These are phyloP conservation scores for Mus spicilegus DNA, from an alignment of 2,113 vertebrate genomes.

Conservation along the genomic window DNA sequence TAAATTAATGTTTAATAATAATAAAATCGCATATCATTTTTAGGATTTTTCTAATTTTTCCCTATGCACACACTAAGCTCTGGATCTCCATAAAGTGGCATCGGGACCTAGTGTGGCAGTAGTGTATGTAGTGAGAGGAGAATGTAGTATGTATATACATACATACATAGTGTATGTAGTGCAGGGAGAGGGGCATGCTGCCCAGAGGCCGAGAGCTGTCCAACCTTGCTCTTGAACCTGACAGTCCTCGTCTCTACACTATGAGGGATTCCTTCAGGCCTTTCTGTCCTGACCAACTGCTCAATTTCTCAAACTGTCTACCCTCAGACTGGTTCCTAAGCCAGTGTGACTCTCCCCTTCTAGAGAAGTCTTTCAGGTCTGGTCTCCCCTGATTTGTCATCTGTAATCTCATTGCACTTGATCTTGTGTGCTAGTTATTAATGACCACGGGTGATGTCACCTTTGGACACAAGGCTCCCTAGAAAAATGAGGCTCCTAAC, in stretches of 20 bases:
- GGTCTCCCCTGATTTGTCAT: background rate
- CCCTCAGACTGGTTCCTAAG: background rate
- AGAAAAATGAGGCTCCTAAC: background rate
- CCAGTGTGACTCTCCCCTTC: background rate
- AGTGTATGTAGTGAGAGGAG: no score
- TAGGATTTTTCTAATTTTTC: background rate
- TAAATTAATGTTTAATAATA: background rate
- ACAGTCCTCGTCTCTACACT: background rate
- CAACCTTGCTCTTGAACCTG: background rate
- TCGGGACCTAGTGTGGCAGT: background rate
- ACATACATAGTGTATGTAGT: no score
- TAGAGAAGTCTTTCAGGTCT: background rate
- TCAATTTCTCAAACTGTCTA: background rate
- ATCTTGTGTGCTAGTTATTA: conserved; percentile 1
- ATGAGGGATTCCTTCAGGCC: background rate
- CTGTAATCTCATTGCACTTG: background rate
- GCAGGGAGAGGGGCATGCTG: background rate
- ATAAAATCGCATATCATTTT: background rate
- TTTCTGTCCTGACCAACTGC: background rate
- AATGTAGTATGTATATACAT: no score
- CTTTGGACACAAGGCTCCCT: background rate
- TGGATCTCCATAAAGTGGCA: background rate
- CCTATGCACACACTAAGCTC: background rate
- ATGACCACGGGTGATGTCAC: background rate
- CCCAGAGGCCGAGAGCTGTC: background rate